Evolutionary conservation across 2,888 invertebrate genomes (phyloP).

Genomic region (Lydus trimaculatus): DNA sequence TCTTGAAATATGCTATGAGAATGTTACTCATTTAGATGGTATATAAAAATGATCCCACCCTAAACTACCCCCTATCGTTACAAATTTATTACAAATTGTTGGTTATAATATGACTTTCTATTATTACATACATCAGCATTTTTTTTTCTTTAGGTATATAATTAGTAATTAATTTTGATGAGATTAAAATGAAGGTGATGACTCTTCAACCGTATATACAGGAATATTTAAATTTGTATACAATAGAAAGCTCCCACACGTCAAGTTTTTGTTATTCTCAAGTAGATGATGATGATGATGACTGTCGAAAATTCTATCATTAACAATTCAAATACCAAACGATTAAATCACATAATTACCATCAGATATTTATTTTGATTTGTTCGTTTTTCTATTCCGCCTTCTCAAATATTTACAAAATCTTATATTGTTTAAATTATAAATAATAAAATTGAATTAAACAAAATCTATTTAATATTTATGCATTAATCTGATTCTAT

Average conservation of each 20-base stretch:
- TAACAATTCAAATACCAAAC: slow-evolving; percentile 14
- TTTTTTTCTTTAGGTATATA: background rate
- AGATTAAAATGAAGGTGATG: slow-evolving; percentile 17
- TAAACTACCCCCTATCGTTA: slow-evolving; percentile 19
- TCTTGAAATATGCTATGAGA: slow-evolving; percentile 31
- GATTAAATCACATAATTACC: slow-evolving; percentile 29
- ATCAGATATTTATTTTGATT: slow-evolving; percentile 28
- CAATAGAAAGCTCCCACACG: slow-evolving; percentile 24
- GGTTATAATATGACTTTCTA: background rate
- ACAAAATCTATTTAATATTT: background rate
- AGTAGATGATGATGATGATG: slow-evolving; percentile 21
- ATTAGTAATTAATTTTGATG: slow-evolving; percentile 12
- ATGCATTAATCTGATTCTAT: background rate
- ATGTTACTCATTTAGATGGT: slow-evolving; percentile 32
- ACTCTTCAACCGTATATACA: slow-evolving; percentile 23
- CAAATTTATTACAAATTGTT: background rate
- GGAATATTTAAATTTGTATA: slow-evolving; percentile 22
- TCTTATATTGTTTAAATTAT: background rate
- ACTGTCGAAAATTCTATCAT: slow-evolving; percentile 22
- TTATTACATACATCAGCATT: background rate
- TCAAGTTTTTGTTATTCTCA: slow-evolving; percentile 13
- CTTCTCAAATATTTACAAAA: slow-evolving; percentile 6
- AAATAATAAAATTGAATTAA: background rate
- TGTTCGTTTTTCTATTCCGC: slow-evolving; percentile 1
- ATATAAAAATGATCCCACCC: slow-evolving; percentile 21